These are phyloP conservation scores for Nezara viridula DNA, from an alignment of 2,888 invertebrate species.

Conservation along the genomic window DNA sequence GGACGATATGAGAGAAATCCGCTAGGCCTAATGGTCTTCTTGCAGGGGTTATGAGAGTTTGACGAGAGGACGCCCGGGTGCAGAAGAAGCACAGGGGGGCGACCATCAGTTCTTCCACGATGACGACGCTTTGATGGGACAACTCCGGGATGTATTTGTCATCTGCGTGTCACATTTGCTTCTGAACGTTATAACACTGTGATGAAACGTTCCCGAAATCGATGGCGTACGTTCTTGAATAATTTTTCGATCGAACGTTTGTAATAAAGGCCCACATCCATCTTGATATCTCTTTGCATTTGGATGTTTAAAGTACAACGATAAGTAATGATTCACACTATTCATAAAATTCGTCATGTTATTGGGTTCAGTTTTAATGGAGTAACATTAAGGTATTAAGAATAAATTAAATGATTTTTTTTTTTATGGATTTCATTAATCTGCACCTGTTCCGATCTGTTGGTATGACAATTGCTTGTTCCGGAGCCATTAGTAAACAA, in stretches of 20 bases:
- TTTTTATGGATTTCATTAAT: too few species aligned
- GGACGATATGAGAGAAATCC: neutral
- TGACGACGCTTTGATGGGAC: conserved; percentile 43
- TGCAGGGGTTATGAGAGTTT: conserved; percentile 21
- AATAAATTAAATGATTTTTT: too few species aligned
- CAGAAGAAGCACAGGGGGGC: neutral
- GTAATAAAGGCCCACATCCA: neutral
- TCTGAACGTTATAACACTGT: neutral
- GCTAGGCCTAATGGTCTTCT: conserved; percentile 3
- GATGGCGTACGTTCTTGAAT: neutral
- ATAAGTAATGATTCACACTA: neutral
- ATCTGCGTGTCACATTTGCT: neutral
- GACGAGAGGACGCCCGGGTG: neutral
- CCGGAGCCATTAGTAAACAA: too few species aligned
- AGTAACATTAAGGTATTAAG: too few species aligned
- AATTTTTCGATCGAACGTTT: neutral
- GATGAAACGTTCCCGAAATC: neutral
- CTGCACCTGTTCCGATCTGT: too few species aligned
- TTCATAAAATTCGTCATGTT: too few species aligned
- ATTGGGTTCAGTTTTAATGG: too few species aligned
- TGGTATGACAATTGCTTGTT: too few species aligned
- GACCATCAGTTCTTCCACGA: conserved; percentile 6
- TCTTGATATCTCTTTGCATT: neutral
- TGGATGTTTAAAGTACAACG: neutral
- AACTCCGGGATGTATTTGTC: conserved; percentile 21